Base-by-base conservation (phyloP, 1,140 invertebrate species). In the Penaeus vannamei region DNA sequence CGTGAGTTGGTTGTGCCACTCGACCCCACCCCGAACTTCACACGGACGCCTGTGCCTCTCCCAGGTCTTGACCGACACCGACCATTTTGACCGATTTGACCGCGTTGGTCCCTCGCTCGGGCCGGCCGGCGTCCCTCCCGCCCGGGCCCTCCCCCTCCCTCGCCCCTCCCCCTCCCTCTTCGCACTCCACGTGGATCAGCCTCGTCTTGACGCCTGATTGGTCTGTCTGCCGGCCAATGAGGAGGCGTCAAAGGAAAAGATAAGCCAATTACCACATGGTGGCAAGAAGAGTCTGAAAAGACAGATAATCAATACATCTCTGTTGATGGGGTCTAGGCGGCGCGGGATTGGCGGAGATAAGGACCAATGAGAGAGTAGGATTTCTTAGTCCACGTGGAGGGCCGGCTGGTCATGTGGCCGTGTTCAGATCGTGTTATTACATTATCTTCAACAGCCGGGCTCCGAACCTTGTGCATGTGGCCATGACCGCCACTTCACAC, bases 301-400 rank as follows among this genome's bases (percentile, higher is more conserved):
- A 77, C 84, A 85, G 84, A 85, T 85, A 85, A 85, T 85, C 84
- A 85, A 85, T 85, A 85, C 84, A 85, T 85, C 84, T 85, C 66
- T 85, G 69, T 79, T 85, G 84, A 85, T 79, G 84, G 84, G 84
- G 84, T 36, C 29, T 22, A 66, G 61, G 22, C 7, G n/a, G 76
- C 76, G 12, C 5, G 23, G 42, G 46, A 81, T 84, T 84, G 82
- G 82, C 23, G 26, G 29, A 46, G 60, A 19, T 23, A n/a, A 12
- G 14, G 8, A n/a, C 84, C 84, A 85, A 85, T 85, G 29, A 76
- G 42, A 20, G 42, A n/a, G 64, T 0, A 36, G 66, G 26, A 36
- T 22, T 23, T 12, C 22, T 22, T 22, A 22, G 66, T 36, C 83
- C 83, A 84, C 83, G 83, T 84, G 83, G 83, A 84, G 79, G 32